These are phyloP conservation scores for Cyrtodaria siliqua DNA, from an alignment of 2,888 invertebrate species.

Conservation along the genomic window DNA sequence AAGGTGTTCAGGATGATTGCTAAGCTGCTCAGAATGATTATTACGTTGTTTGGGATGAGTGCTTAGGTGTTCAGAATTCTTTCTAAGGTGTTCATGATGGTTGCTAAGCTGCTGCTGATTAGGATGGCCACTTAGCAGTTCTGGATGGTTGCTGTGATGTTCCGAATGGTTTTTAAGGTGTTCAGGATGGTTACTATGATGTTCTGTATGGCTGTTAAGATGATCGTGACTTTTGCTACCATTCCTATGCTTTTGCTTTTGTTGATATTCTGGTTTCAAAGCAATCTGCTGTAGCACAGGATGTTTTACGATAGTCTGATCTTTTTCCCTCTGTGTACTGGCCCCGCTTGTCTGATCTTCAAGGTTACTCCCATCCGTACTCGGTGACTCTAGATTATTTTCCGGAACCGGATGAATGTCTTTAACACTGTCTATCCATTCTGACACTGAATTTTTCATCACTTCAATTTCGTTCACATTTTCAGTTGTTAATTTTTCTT, in stretches of 20 bases:
- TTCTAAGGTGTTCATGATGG: too few species aligned
- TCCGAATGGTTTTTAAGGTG: too few species aligned
- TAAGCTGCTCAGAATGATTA: too few species aligned
- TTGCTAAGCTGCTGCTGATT: too few species aligned
- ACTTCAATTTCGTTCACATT: slow-evolving; percentile 61
- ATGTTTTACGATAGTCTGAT: not conserved
- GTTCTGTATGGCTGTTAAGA: too few species aligned
- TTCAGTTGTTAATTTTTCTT: slow-evolving; percentile 59
- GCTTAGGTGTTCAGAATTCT: too few species aligned
- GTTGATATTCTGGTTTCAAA: slow-evolving; percentile 52
- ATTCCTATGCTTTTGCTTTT: slow-evolving; percentile 18
- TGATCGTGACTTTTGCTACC: too few species aligned
- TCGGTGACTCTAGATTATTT: slow-evolving; percentile 27
- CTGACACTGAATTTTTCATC: slow-evolving; percentile 61
- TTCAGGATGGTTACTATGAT: too few species aligned
- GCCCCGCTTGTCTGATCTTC: slow-evolving; percentile 12
- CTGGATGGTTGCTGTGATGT: too few species aligned
- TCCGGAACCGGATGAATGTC: slow-evolving; percentile 43
- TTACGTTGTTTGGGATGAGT: too few species aligned
- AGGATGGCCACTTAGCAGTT: too few species aligned
- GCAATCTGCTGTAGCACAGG: not conserved
- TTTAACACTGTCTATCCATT: slow-evolving; percentile 61
- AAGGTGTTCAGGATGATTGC: too few species aligned
- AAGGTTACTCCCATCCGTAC: slow-evolving; percentile 22
- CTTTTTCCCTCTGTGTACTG: not conserved